Base-by-base conservation (phyloP, 2,113 vertebrate species). In the Alces alces region DNA sequence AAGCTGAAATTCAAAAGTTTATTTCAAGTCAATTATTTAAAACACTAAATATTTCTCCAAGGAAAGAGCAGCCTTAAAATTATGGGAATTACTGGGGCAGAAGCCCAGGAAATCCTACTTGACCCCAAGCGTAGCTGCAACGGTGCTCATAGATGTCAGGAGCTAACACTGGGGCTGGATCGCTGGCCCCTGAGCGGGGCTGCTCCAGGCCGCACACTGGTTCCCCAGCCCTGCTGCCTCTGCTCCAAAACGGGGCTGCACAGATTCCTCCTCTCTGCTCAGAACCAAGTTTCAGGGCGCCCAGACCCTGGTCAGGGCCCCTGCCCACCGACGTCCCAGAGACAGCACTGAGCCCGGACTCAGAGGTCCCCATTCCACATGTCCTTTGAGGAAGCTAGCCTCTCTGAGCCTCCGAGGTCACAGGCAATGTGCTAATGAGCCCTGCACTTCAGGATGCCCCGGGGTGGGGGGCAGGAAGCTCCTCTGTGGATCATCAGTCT, bases 61-160 rank as follows among this genome's bases (percentile, higher is more conserved):
- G 43, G 43, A 50, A 82, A 82, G 2, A 79, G n/a, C 1, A 33
- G 43, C 19, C 58, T 87, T 30, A 58, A 73, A 82, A 82, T 87
- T 11, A 58, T 7, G 50, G 10, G 25, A 50, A 50, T 52, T 70
- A n/a, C 39, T 21, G 14, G 7, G 17, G 47, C 28, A 36, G 7
- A 82, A 82, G 73, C 27, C 73, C 73, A 52, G 33, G 50, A 80
- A 58, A 52, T 39, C 39, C 33, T 39, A 33, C 15, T 10, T 70
- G 84, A 60, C 43, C 27, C 39, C 27, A 19, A 15, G 39, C 3
- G 43, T 4, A 58, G 52, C 27, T 27, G 39, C 16, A 30, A 4
- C 0, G 2, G 23, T 39, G 70, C 70, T 6, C 23, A 15, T 0
- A 19, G 54, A 27, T 47, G 16, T 19, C 25, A 0, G 2, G 58